Conservation (phyloP, 2,797 vertebrate genomes). For the Enteromius trimaculatus region DNA sequence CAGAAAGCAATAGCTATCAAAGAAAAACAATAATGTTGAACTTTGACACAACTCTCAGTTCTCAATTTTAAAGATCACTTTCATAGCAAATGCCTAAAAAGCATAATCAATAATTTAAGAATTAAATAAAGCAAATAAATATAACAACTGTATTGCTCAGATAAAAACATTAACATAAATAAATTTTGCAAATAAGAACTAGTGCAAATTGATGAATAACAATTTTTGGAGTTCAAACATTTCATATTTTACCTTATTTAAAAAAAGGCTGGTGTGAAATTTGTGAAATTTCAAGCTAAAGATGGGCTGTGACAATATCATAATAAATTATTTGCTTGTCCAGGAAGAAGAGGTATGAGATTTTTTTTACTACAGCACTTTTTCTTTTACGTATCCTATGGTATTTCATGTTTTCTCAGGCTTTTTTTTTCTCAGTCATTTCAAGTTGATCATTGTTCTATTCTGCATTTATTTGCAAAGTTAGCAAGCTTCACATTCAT, state of each 20-base stretch:
- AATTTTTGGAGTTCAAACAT: slow-evolving; percentile 25
- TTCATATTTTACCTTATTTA: background rate
- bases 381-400: background rate
- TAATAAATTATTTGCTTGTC: slow-evolving; percentile 8
- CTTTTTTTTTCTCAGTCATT: background rate
- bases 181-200: slow-evolving; percentile 53
- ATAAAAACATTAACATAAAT: slow-evolving; percentile 42
- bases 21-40: slow-evolving; percentile 11
- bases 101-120: slow-evolving; percentile 37
- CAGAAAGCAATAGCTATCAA: slow-evolving; percentile 13
- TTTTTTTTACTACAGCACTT: slow-evolving; percentile 5
- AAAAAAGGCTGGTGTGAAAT: slow-evolving; percentile 28
- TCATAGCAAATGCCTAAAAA: slow-evolving; percentile 30
- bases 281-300: background rate
- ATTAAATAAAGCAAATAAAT: slow-evolving; percentile 58
- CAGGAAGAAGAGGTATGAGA: background rate
- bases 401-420: slow-evolving; percentile 1
- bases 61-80: background rate
- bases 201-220: slow-evolving; percentile 36
- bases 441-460: slow-evolving; percentile 17
- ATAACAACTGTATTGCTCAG: background rate
- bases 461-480: slow-evolving; percentile 17
- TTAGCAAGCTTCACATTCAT: slow-evolving; percentile 45
- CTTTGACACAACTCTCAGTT: slow-evolving; percentile 14
- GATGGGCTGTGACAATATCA: background rate